Conservation (phyloP, 1,140 invertebrate genomes). For the Ridgeia piscesae region DNA sequence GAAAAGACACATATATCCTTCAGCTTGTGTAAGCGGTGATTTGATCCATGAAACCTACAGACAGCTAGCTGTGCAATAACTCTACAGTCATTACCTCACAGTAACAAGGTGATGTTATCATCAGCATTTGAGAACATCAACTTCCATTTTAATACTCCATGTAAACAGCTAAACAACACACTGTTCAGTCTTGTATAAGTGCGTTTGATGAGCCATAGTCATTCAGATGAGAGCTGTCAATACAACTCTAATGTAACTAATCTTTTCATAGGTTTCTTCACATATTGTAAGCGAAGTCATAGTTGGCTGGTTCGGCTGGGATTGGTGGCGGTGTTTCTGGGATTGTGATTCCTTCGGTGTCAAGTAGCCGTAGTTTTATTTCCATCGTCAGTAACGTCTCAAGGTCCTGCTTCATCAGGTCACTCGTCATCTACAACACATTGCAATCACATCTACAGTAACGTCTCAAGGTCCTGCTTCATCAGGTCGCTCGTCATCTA, state of each 20-base stretch:
- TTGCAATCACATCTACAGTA: slow-evolving; percentile 50
- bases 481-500: slow-evolving; percentile 87
- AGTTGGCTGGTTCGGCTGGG: slow-evolving; percentile 83
- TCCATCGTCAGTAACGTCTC: slow-evolving; percentile 93
- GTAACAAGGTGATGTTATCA: background rate
- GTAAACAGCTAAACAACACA: background rate
- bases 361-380: slow-evolving; percentile 88
- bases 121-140: background rate
- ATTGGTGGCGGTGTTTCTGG: slow-evolving; percentile 88
- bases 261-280: slow-evolving; percentile 9
- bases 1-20: background rate
- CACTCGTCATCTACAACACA: slow-evolving; percentile 76
- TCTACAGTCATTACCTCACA: background rate
- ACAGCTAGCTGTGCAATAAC: background rate
- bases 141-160: background rate
- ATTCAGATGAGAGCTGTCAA: background rate
- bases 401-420: slow-evolving; percentile 84
- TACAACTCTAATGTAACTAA: background rate
- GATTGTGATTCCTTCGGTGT: slow-evolving; percentile 92
- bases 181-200: background rate
- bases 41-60: background rate
- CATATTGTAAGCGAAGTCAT: slow-evolving; percentile 67
- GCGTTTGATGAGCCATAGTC: background rate
- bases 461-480: slow-evolving; percentile 84
- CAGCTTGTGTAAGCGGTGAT: background rate